These are phyloP conservation scores for Xenus cinereus DNA, from an alignment of 2,113 vertebrate genomes.

Conservation along the genomic window DNA sequence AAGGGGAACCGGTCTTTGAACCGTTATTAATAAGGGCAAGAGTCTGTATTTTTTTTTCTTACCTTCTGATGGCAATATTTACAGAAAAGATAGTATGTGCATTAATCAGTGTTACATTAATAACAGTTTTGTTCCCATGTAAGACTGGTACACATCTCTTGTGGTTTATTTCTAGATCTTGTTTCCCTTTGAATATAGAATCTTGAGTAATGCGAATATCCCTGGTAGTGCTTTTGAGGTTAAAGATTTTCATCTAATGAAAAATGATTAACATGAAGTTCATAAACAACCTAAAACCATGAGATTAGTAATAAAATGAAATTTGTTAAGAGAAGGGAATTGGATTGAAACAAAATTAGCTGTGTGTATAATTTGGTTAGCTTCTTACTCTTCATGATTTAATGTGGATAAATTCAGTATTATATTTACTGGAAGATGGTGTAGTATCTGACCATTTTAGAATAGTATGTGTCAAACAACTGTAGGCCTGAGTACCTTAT, in stretches of 20 bases:
- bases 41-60: neutral
- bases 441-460: neutral
- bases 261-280: neutral
- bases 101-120: neutral
- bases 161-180: neutral
- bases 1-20: neutral
- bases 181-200: neutral
- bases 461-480: neutral
- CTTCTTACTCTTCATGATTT: neutral
- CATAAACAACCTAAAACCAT: neutral
- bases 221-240: neutral
- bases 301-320: neutral
- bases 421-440: neutral
- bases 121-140: neutral
- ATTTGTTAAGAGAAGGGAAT: neutral
- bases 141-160: neutral
- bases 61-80: neutral
- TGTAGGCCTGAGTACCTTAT: neutral
- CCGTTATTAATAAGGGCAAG: neutral
- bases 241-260: neutral
- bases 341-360: neutral
- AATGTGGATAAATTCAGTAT: neutral
- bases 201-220: neutral
- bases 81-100: neutral
- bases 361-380: neutral